Percentiles rank a stretch among this genome's conserved stretches.
Evolutionary conservation across 2,888 invertebrate genomes (phyloP).

Genomic region (Mayetiola destructor): DNA sequence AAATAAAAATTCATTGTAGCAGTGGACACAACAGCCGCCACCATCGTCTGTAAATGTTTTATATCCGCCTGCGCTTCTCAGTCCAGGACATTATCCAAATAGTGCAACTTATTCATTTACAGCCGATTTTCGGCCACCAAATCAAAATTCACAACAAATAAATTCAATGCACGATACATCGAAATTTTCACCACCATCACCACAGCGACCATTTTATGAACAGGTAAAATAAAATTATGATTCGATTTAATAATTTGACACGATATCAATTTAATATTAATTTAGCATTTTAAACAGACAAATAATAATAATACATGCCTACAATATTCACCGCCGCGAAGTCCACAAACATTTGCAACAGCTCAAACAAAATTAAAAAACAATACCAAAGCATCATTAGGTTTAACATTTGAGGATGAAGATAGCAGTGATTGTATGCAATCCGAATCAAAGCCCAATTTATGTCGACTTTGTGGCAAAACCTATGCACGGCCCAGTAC

Average conservation of each 20-base stretch:
- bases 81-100: conserved; percentile 47
- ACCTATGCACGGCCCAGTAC: conserved; percentile 94
- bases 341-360: not conserved
- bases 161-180: conserved; percentile 38
- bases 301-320: no score
- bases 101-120: conserved; percentile 71
- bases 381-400: conserved; percentile 17
- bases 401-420: conserved; percentile 49
- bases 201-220: conserved; percentile 25
- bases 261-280: not conserved
- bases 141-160: conserved; percentile 27
- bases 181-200: conserved; percentile 25
- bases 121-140: conserved; percentile 59
- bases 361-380: not conserved
- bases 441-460: conserved; percentile 60
- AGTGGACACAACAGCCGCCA: conserved; percentile 55
- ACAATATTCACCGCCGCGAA: conserved; percentile 3
- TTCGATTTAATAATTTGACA: not conserved
- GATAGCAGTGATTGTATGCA: conserved; percentile 30
- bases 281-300: not conserved
- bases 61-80: conserved; percentile 47
- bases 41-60: conserved; percentile 48
- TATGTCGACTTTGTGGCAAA: conserved; percentile 91
- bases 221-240: no score
- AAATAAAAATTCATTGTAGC: conserved; percentile 39